These are phyloP conservation scores for Xylota segnis DNA, from an alignment of 2,888 invertebrate genomes.

Conservation along the genomic window DNA sequence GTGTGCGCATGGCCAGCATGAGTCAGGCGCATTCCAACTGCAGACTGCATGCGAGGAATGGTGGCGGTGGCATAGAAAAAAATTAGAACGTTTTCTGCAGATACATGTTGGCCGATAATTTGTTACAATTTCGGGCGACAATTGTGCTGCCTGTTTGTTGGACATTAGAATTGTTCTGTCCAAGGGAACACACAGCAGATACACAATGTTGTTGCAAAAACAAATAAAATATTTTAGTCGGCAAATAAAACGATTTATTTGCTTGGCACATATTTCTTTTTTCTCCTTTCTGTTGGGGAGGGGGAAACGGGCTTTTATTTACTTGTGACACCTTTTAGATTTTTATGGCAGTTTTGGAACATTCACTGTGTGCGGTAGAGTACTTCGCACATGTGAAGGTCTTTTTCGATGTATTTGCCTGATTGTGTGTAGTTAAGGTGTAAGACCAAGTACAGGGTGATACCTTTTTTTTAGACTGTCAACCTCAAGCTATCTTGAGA, in stretches of 20 bases:
- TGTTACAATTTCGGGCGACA: constrained; percentile 75
- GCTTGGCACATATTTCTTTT: constrained; percentile 24
- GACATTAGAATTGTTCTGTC: constrained; percentile 71
- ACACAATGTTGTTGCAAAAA: constrained; percentile 51
- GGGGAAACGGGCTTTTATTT: neutral
- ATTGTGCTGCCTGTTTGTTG: constrained; percentile 68
- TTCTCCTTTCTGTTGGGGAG: neutral
- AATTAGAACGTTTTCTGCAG: constrained; percentile 65
- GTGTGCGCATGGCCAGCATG: constrained; percentile 43
- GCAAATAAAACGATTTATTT: constrained; percentile 63
- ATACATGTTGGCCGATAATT: constrained; percentile 74
- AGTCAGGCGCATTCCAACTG: constrained; percentile 70
- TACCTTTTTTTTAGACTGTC: too few relatives aligned
- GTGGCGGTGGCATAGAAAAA: constrained; percentile 15
- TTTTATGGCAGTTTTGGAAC: constrained; percentile 26
- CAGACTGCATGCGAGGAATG: constrained; percentile 3
- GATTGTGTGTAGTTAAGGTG: neutral
- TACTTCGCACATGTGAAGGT: constrained; percentile 31
- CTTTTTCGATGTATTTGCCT: neutral
- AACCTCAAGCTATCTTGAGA: too few relatives aligned
- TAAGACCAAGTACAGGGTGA: constrained; percentile 12
- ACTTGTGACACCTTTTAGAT: constrained; percentile 34
- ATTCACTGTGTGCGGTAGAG: constrained; percentile 5
- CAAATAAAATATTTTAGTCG: constrained; percentile 48
- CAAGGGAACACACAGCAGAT: neutral